phyloP scores from a whole-genome alignment of 2,113 vertebrate species.

The Apaloderma vittatum region DNA sequence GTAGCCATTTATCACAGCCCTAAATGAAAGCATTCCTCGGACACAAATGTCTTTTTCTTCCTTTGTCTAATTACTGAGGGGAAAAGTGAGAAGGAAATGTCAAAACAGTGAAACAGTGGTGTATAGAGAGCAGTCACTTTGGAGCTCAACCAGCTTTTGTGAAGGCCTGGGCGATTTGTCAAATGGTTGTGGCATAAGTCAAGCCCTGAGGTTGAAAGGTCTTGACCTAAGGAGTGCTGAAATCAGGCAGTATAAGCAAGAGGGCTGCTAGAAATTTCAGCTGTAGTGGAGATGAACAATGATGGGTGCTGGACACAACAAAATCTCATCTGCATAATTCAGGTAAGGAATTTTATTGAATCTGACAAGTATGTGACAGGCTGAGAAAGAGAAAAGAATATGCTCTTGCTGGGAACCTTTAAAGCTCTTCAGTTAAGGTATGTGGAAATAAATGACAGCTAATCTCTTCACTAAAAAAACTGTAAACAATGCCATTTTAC shows the following conservation, averaged over 20 bases:
- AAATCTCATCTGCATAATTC: slow-evolving; percentile 96
- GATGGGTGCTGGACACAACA: slow-evolving; percentile 86
- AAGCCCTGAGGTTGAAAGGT: slow-evolving; percentile 98
- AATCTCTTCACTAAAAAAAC: slow-evolving; percentile 95
- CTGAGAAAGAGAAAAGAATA: slow-evolving; percentile 87
- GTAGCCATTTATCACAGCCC: slow-evolving; percentile 95
- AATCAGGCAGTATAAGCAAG: slow-evolving; percentile 86
- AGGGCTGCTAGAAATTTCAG: slow-evolving; percentile 87
- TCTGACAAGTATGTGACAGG: slow-evolving; percentile 96
- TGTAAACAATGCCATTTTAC: slow-evolving; percentile 96
- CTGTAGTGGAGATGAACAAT: slow-evolving; percentile 91
- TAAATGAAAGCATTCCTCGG: slow-evolving; percentile 93
- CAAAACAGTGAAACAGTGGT: slow-evolving; percentile 86
- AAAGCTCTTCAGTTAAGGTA: slow-evolving; percentile 84
- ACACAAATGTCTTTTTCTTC: slow-evolving; percentile 96
- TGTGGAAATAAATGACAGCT: slow-evolving; percentile 94
- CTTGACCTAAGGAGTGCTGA: slow-evolving; percentile 94
- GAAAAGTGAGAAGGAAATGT: slow-evolving; percentile 90
- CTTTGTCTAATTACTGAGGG: slow-evolving; percentile 91
- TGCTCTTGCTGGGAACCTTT: slow-evolving; percentile 85
- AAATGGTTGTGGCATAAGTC: slow-evolving; percentile 97
- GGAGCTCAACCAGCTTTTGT: slow-evolving; percentile 91
- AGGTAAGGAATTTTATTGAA: slow-evolving; percentile 98
- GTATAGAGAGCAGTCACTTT: slow-evolving; percentile 87
- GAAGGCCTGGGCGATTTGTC: slow-evolving; percentile 91